Conservation (phyloP, 2,888 invertebrate genomes). For the Lathronympha strigana region DNA sequence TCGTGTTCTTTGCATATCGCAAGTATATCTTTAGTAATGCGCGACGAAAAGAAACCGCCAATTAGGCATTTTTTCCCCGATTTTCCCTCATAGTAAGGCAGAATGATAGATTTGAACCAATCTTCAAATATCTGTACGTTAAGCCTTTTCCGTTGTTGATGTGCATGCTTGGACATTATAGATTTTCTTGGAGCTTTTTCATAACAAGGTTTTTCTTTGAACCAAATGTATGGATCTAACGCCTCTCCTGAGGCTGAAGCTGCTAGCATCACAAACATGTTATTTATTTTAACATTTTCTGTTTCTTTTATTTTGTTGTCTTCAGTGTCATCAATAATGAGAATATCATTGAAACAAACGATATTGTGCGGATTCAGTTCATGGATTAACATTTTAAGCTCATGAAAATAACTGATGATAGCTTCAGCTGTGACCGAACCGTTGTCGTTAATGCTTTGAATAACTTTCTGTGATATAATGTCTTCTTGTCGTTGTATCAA, state of each 20-base stretch:
- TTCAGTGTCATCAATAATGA: not conserved
- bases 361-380: constrained; percentile 12
- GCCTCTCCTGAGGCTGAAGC: constrained; percentile 13
- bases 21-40: constrained; percentile 16
- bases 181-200: constrained; percentile 12
- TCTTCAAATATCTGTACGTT: constrained; percentile 12
- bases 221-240: not conserved
- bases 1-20: constrained; percentile 14
- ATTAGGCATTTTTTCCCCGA: constrained; percentile 19
- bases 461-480: constrained; percentile 11
- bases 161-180: constrained; percentile 18
- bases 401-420: constrained; percentile 16
- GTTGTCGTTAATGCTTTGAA: constrained; percentile 12
- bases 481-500: constrained; percentile 18
- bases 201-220: constrained; percentile 17
- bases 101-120: constrained; percentile 21
- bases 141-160: constrained; percentile 1
- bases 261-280: constrained; percentile 14
- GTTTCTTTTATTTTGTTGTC: not conserved
- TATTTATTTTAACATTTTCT: constrained; percentile 9
- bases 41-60: constrained; percentile 19
- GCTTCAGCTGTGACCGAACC: constrained; percentile 15
- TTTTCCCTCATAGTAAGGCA: constrained; percentile 20
- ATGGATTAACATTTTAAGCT: constrained; percentile 2
- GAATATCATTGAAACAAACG: constrained; percentile 12